A percentile compares a stretch with the other conserved stretches of the same genome.
These are phyloP conservation scores for Erinaceus europaeus DNA, from an alignment of 2,113 vertebrate genomes.

Conservation along the genomic window DNA sequence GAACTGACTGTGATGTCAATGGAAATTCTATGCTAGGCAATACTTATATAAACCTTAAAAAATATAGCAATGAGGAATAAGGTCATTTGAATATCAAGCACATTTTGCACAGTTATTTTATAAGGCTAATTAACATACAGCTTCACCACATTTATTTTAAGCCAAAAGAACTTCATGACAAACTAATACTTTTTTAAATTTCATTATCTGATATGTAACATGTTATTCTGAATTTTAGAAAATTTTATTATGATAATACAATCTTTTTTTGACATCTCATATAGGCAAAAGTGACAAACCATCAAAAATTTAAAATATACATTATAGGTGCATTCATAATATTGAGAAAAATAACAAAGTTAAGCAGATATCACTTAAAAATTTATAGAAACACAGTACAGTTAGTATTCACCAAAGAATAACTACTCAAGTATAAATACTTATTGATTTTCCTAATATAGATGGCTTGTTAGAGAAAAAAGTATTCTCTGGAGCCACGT, in stretches of 20 bases:
- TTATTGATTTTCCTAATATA: no score
- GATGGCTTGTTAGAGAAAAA: no score
- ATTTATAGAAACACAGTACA: background rate
- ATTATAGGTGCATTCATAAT: conserved; percentile 11
- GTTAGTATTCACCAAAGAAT: background rate
- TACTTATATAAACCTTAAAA: conserved; percentile 42
- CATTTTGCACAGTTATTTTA: background rate
- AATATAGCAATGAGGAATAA: background rate
- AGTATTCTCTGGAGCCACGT: no score
- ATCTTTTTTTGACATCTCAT: conserved; percentile 11
- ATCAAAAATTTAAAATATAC: background rate
- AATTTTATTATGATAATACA: conserved; percentile 31
- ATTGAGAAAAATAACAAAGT: background rate
- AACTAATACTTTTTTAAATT: conserved; percentile 15
- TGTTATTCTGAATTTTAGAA: conserved; percentile 41
- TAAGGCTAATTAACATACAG: conserved; percentile 3
- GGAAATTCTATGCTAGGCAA: conserved; percentile 27
- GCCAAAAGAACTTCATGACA: background rate
- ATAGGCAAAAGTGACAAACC: conserved; percentile 16
- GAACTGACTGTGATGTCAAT: background rate
- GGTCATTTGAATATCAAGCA: conserved; percentile 18
- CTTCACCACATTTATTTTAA: conserved; percentile 10
- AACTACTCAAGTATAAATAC: no score
- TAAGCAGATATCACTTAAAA: conserved; percentile 5
- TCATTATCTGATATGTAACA: background rate